Conservation (phyloP, 2,113 vertebrate genomes). For the Clarias gariepinus region DNA sequence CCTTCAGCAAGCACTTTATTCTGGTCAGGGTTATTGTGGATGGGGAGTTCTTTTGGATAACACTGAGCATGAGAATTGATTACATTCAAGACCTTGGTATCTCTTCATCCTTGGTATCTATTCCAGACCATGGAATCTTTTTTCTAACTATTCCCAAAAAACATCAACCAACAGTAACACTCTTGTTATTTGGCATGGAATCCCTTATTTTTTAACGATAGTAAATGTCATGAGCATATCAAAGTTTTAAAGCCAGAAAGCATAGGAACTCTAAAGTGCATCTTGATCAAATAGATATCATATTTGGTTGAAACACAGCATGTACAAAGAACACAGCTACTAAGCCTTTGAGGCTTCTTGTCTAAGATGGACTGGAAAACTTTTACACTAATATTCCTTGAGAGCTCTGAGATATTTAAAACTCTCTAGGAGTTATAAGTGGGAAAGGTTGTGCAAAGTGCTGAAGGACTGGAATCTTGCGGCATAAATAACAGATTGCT, state of each 20-base stretch:
- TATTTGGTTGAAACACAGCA: background rate
- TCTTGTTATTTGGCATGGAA: background rate
- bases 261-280: background rate
- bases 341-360: background rate
- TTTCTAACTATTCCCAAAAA: background rate
- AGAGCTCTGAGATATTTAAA: background rate
- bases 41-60: background rate
- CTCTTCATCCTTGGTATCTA: too few relatives aligned
- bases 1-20: background rate
- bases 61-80: background rate
- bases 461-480: conserved; percentile 60
- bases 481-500: conserved; percentile 61
- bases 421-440: background rate
- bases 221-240: background rate
- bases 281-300: background rate
- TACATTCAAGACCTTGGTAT: background rate
- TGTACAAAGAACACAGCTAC: background rate
- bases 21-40: background rate
- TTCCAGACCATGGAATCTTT: background rate
- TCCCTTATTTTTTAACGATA: background rate
- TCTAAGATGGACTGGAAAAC: background rate
- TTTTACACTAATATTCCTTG: background rate
- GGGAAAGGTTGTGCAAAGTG: conserved; percentile 54
- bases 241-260: background rate
- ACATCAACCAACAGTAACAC: background rate